Percentiles rank a stretch among this genome's conserved stretches.
Evolutionary conservation across 2,888 invertebrate genomes (phyloP).

Genomic region (Sylvicola cinctus): DNA sequence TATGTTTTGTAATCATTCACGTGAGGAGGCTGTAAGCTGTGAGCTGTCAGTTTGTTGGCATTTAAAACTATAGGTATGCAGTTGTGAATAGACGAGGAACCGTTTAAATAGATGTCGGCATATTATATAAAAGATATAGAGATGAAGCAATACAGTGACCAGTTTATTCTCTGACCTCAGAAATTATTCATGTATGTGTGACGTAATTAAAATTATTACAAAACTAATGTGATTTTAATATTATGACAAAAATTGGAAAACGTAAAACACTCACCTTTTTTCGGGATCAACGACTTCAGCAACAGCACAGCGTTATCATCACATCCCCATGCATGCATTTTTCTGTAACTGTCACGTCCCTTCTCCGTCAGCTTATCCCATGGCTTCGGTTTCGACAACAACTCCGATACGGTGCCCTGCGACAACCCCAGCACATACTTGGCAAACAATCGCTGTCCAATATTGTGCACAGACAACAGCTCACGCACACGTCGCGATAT

Average conservation of each 20-base stretch:
- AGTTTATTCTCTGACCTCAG: no score
- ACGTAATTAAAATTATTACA: no score
- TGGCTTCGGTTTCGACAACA: conserved; percentile 95
- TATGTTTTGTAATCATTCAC: no score
- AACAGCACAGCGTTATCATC: conserved; percentile 94
- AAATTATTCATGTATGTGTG: no score
- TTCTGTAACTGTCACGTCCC: conserved; percentile 95
- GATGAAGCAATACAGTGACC: no score
- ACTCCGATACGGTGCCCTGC: conserved; percentile 95
- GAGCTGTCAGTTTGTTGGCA: no score
- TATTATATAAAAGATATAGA: no score
- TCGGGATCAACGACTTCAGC: conserved; percentile 92
- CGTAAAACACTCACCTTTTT: conserved; percentile 60
- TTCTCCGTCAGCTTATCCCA: conserved; percentile 99
- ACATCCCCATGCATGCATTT: conserved; percentile 99
- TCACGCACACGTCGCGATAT: conserved; percentile 86
- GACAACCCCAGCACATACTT: conserved; percentile 93
- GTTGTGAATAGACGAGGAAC: no score
- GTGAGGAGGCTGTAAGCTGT: no score
- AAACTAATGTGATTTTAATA: no score
- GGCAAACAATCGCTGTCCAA: conserved; percentile 95
- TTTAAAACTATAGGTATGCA: no score
- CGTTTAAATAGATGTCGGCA: no score
- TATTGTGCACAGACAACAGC: conserved; percentile 88
- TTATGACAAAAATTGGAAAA: conserved; percentile 13